These are phyloP conservation scores for Sebastes jordani DNA, from an alignment of 2,797 vertebrate genomes.

Conservation along the genomic window DNA sequence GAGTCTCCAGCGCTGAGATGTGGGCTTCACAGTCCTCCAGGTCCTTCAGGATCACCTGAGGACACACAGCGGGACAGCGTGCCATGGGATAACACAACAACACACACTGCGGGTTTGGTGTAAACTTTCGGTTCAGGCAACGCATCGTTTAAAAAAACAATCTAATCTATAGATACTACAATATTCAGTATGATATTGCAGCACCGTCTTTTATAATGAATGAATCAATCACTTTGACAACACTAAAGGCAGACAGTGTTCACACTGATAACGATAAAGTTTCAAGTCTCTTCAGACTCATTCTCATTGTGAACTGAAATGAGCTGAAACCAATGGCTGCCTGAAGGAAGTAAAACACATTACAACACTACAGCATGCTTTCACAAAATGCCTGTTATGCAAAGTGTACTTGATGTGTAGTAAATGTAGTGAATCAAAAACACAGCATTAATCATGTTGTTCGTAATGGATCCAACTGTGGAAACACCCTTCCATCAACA, in stretches of 20 bases:
- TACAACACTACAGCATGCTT: background rate
- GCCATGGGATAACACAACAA: background rate
- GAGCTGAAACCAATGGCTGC: background rate
- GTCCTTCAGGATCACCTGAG: conserved; percentile 88
- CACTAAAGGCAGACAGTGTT: background rate
- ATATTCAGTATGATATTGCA: background rate
- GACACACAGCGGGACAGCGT: background rate
- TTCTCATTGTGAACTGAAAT: background rate
- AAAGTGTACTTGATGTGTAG: background rate
- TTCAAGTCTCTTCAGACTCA: background rate
- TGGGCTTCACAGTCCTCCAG: conserved; percentile 84
- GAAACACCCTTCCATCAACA: background rate
- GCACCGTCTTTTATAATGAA: background rate
- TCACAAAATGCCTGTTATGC: background rate
- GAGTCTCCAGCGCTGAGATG: conserved; percentile 81
- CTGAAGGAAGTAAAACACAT: background rate
- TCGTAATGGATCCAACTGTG: background rate
- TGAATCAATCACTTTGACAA: background rate
- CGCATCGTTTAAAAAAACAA: background rate
- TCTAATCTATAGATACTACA: too few relatives aligned
- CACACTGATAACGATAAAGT: background rate
- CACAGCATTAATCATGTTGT: background rate
- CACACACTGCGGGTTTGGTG: background rate
- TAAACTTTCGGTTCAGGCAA: background rate
- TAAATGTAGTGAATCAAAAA: background rate